A percentile compares a stretch with the other conserved stretches of the same genome.
phyloP scores from a whole-genome alignment of 1,140 invertebrate species.

The Battus philenor region DNA sequence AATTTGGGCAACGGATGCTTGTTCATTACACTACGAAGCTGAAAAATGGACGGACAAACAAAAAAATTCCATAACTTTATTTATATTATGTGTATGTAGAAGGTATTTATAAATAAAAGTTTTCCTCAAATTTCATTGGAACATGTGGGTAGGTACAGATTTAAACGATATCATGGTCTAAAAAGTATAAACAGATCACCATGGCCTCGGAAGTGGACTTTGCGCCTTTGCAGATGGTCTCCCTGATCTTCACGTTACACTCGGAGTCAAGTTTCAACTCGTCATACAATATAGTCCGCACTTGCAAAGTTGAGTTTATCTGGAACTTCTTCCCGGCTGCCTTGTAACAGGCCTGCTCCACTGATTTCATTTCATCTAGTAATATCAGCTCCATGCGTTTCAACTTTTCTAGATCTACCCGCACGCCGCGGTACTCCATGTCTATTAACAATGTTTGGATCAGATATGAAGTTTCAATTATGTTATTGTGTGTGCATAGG shows the following conservation, averaged over 20 bases:
- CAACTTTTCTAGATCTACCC: constrained; percentile 61
- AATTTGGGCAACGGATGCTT: constrained; percentile 75
- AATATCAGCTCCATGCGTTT: constrained; percentile 59
- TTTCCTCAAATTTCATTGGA: too few species aligned
- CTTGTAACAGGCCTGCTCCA: constrained; percentile 67
- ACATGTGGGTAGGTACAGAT: too few species aligned
- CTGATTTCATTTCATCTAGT: constrained; percentile 45
- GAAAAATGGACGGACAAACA: too few species aligned
- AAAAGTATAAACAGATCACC: constrained; percentile 37
- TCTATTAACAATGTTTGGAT: constrained; percentile 21
- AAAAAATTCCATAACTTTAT: too few species aligned
- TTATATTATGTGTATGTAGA: too few species aligned
- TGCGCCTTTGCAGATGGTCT: constrained; percentile 62
- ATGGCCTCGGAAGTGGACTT: constrained; percentile 78
- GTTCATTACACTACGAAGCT: constrained; percentile 61
- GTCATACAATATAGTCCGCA: constrained; percentile 76
- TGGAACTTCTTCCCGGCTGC: constrained; percentile 71
- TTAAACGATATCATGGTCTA: neutral
- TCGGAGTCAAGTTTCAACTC: constrained; percentile 74
- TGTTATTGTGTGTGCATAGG: too few species aligned
- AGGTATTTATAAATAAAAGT: too few species aligned
- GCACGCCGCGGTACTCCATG: constrained; percentile 71
- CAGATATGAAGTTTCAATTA: neutral
- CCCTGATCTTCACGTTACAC: constrained; percentile 56
- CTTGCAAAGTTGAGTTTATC: constrained; percentile 73